These are phyloP conservation scores for Cataglyphis albicans DNA, from an alignment of 2,888 invertebrate species.

Conservation along the genomic window DNA sequence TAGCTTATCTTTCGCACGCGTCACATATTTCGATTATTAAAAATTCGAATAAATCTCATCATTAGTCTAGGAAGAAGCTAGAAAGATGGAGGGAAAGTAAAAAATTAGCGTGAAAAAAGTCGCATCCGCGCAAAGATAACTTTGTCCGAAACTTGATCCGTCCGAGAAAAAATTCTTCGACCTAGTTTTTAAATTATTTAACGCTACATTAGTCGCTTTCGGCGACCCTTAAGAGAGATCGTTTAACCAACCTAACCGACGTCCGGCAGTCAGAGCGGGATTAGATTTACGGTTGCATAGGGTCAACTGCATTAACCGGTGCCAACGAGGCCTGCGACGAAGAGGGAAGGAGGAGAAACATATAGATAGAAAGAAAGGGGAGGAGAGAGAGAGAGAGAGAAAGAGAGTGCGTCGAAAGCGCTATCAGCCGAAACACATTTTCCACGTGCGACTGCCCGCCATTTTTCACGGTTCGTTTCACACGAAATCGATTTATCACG, in stretches of 20 bases:
- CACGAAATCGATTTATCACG: constrained; percentile 76
- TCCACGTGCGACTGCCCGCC: constrained; percentile 77
- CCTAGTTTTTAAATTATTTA: constrained; percentile 52
- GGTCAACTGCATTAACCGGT: constrained; percentile 73
- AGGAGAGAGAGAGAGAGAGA: neutral
- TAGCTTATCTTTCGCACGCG: neutral
- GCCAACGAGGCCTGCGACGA: constrained; percentile 56
- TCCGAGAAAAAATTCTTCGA: constrained; percentile 32
- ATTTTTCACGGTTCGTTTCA: constrained; percentile 77
- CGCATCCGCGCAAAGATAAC: constrained; percentile 5
- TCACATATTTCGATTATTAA: neutral
- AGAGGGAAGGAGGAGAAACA: constrained; percentile 41
- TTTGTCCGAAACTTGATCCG: constrained; percentile 20
- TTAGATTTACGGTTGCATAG: constrained; percentile 70
- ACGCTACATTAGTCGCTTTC: constrained; percentile 39
- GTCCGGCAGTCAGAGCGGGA: constrained; percentile 67
- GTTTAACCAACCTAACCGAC: constrained; percentile 41
- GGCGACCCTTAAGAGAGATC: constrained; percentile 38
- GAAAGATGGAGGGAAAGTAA: neutral
- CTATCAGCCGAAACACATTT: constrained; percentile 77
- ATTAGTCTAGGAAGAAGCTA: neutral
- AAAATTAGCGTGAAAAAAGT: constrained; percentile 35
- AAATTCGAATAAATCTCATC: constrained; percentile 12
- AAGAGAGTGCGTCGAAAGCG: constrained; percentile 64
- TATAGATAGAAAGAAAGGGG: neutral